A percentile compares a stretch with the other conserved stretches of the same genome.
phyloP scores from a whole-genome alignment of 2,888 invertebrate genomes.

The Hypolimnas misippus region DNA sequence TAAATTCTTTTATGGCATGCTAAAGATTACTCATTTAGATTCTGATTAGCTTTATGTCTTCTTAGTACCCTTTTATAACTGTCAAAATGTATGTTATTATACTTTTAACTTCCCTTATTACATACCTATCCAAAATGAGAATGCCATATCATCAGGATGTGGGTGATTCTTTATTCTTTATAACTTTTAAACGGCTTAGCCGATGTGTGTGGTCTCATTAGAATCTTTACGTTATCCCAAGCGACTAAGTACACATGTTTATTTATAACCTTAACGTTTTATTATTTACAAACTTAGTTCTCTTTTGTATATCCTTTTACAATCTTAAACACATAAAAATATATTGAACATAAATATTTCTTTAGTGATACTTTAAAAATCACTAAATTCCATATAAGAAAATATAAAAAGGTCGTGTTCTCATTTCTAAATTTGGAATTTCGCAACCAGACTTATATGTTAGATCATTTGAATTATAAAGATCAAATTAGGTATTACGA shows the following conservation, averaged over 20 bases:
- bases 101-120: neutral
- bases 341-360: neutral
- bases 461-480: conserved; percentile 25
- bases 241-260: too few relatives aligned
- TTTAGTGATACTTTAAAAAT: neutral
- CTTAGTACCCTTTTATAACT: neutral
- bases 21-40: conserved; percentile 3
- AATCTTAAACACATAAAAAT: neutral
- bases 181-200: too few relatives aligned
- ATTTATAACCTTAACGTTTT: too few relatives aligned
- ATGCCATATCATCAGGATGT: too few relatives aligned
- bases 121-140: too few relatives aligned
- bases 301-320: too few relatives aligned
- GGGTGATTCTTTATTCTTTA: too few relatives aligned
- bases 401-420: conserved; percentile 28
- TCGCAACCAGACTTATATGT: conserved; percentile 19
- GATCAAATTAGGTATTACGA: conserved; percentile 25
- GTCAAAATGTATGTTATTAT: neutral
- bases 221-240: too few relatives aligned
- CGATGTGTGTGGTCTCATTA: too few relatives aligned
- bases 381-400: neutral
- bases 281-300: too few relatives aligned
- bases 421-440: conserved; percentile 23
- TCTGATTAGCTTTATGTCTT: neutral
- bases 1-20: conserved; percentile 1